These are phyloP conservation scores for Scelioninae gen. 1 DNA, from an alignment of 2,888 invertebrate genomes.

Conservation along the genomic window DNA sequence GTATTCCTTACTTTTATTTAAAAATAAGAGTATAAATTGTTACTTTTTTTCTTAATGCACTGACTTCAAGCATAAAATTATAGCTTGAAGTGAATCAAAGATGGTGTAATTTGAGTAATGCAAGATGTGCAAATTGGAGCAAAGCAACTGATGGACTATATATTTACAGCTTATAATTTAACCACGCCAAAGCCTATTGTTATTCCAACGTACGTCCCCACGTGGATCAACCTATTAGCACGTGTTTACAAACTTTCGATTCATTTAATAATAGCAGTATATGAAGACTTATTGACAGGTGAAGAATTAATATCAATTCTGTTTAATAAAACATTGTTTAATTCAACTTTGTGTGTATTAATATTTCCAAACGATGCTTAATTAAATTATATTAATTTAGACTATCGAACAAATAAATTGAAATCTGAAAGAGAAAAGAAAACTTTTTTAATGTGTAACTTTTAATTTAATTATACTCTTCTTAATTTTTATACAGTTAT, in stretches of 20 bases:
- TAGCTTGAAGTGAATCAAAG: slow-evolving; percentile 40
- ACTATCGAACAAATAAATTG: too few species aligned
- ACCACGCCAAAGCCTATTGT: slow-evolving; percentile 47
- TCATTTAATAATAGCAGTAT: slow-evolving; percentile 16
- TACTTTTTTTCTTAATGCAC: too few species aligned
- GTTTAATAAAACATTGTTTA: too few species aligned
- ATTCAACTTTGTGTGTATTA: too few species aligned
- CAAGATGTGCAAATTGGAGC: slow-evolving; percentile 59
- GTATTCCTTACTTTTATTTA: too few species aligned
- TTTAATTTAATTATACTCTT: too few species aligned
- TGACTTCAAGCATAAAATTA: background rate
- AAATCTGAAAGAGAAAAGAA: too few species aligned
- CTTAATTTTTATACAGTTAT: too few species aligned
- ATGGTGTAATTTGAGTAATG: slow-evolving; percentile 48
- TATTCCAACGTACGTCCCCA: slow-evolving; percentile 62
- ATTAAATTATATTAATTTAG: too few species aligned
- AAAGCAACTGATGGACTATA: slow-evolving; percentile 44
- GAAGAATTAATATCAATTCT: background rate
- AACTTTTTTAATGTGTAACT: too few species aligned
- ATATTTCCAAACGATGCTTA: too few species aligned
- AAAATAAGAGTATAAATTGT: too few species aligned
- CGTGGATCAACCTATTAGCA: slow-evolving; percentile 54
- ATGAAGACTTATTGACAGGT: slow-evolving; percentile 6
- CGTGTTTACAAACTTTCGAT: slow-evolving; percentile 52
- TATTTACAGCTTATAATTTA: slow-evolving; percentile 48